Evolutionary conservation across 2,797 vertebrate species (phyloP).

Genomic region (Dendrocincla fuliginosa): DNA sequence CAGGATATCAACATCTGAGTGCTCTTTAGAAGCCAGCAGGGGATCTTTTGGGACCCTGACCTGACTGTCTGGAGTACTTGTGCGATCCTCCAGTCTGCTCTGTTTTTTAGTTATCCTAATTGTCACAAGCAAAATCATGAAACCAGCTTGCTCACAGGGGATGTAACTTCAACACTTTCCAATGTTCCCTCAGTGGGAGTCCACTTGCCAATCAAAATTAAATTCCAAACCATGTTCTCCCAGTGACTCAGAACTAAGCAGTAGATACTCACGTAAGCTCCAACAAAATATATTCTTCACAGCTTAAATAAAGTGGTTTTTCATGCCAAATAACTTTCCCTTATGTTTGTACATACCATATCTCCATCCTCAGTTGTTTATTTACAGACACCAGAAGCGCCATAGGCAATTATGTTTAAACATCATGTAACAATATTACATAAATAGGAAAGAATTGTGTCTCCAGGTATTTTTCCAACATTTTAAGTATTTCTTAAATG

Average conservation of each 20-base stretch:
- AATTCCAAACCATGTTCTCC: not conserved
- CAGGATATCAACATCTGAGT: not conserved
- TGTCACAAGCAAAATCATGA: not conserved
- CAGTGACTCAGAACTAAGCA: not conserved
- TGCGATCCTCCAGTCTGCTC: not conserved
- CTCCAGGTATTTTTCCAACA: not conserved
- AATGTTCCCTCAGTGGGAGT: not conserved
- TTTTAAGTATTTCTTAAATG: not conserved
- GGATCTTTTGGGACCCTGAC: not conserved
- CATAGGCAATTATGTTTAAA: not conserved
- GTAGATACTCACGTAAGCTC: not conserved
- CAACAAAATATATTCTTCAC: not conserved
- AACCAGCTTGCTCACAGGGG: not conserved
- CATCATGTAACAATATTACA: not conserved
- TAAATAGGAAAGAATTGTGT: not conserved
- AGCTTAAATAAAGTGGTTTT: not conserved
- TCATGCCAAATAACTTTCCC: not conserved
- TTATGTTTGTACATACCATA: not conserved
- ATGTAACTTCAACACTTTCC: not conserved
- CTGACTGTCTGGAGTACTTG: not conserved
- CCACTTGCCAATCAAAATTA: not conserved
- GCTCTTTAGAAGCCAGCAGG: not conserved
- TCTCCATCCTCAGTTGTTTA: not conserved
- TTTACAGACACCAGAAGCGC: not conserved
- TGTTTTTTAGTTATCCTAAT: not conserved